Evolutionary conservation across 2,113 vertebrate genomes (phyloP), one percentile per base, ranked within the genome.

Genomic region (Hypomesus transpacificus): DNA sequence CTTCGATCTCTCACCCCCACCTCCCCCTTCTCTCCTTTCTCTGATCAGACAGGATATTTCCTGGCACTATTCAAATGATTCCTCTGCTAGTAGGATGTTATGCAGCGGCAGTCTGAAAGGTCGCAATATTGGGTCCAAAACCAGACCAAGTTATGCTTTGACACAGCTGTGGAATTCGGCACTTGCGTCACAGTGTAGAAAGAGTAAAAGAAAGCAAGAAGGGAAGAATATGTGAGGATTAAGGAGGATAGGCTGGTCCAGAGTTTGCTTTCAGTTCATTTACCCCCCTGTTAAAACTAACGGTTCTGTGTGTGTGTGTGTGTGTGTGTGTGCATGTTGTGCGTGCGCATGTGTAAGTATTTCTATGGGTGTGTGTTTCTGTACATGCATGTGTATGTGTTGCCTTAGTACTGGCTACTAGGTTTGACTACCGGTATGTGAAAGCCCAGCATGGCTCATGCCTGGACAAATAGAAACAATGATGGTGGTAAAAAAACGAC

Each of bases 91-190:
- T 63, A 79, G 73, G 67, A 80, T 78, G 76, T 78, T 18, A 76
- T 77, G 86, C 78, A 78, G 89, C 5, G 39, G 51, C 20, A 34
- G 21, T 31, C 50, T 8, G 59, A 46, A 65, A 73, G 54, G 63
- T 66, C 17, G 58, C 26, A 21, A 68, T 58, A 53, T 53, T 28
- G 50, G 14, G 53, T 18, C 62, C 39, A 76, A 68, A 31, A 62
- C 73, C 57, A 53, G 84, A 90, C 82, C 85, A 61, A 63, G 78
- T 86, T 85, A 77, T 82, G 85, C 77, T 79, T 63, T 75, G 74
- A 73, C 84, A 90, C 90, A 90, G 90, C 89, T 90, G 90, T 84
- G 77, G 82, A 75, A 74, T 82, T 82, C 77, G 85, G 81, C 82
- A 82, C 81, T 85, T 62, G 76, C 69, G 68, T 77, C 53, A 57